phyloP scores from a whole-genome alignment of 2,888 invertebrate species.

The Drosophila buzzatii region DNA sequence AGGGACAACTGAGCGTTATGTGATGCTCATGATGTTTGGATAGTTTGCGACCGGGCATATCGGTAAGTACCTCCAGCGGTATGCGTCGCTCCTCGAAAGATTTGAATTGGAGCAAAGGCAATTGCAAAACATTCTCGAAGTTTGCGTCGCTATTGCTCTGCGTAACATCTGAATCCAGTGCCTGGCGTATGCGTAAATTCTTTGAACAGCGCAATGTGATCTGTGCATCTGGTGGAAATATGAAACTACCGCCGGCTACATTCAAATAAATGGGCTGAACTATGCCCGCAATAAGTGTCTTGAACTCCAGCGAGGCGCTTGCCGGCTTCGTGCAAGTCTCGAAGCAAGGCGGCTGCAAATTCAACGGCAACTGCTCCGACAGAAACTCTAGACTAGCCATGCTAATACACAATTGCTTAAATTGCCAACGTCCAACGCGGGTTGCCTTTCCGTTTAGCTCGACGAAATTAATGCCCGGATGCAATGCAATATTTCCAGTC shows the following conservation, averaged over 20 bases:
- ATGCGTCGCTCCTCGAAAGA: constrained; percentile 89
- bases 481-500: constrained; percentile 86
- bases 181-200: constrained; percentile 84
- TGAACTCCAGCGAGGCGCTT: constrained; percentile 86
- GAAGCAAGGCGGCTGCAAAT: constrained; percentile 81
- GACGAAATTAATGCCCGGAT: constrained; percentile 89
- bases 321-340: constrained; percentile 86
- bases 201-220: constrained; percentile 84
- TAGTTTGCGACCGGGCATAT: constrained; percentile 90
- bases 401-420: constrained; percentile 86
- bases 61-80: constrained; percentile 89
- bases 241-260: constrained; percentile 92
- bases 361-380: constrained; percentile 87
- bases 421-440: constrained; percentile 89
- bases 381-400: constrained; percentile 90
- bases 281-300: constrained; percentile 92
- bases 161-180: constrained; percentile 9
- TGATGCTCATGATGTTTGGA: constrained; percentile 91
- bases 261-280: constrained; percentile 91
- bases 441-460: constrained; percentile 88
- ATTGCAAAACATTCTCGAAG: constrained; percentile 85
- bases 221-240: constrained; percentile 88
- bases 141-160: constrained; percentile 56
- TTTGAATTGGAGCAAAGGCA: constrained; percentile 87
- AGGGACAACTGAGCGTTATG: constrained; percentile 92